A percentile compares a stretch with the other conserved stretches of the same genome.
Conservation (phyloP, 2,113 vertebrate genomes). For the Benitochromis conjunctus region DNA sequence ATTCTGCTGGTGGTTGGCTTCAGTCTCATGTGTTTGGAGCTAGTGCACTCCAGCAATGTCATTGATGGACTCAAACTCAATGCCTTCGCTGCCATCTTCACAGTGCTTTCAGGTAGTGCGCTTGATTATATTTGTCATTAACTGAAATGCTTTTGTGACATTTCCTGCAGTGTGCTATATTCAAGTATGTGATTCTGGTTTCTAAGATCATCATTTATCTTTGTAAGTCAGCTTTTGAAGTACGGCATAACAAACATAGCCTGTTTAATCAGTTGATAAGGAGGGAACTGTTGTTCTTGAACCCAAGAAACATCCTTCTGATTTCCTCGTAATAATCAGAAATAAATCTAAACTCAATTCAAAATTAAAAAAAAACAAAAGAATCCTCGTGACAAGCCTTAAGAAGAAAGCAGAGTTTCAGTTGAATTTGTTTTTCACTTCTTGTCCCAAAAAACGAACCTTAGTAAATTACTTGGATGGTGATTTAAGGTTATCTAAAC, state of each 20-base stretch:
- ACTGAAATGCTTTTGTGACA: neutral
- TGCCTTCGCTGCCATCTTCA: conserved; percentile 96
- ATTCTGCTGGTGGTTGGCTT: conserved; percentile 89
- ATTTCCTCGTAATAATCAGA: neutral
- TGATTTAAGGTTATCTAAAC: fast-evolving
- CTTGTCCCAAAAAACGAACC: neutral
- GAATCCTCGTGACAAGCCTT: neutral
- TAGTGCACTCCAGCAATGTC: conserved; percentile 88
- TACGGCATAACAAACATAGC: neutral
- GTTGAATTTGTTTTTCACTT: neutral
- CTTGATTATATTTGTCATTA: neutral
- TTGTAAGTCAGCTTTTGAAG: neutral
- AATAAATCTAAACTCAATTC: neutral
- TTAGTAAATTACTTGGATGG: neutral
- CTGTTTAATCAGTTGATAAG: neutral
- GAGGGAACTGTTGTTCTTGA: neutral
- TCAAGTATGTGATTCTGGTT: neutral
- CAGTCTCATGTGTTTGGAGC: conserved; percentile 95
- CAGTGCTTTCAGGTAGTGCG: conserved; percentile 87
- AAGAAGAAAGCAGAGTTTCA: neutral
- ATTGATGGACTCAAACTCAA: conserved; percentile 96
- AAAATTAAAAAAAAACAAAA: neutral
- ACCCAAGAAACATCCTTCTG: neutral
- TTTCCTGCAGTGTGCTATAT: neutral
- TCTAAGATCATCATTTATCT: neutral